Evolutionary conservation across 1,140 invertebrate species (phyloP).

Genomic region (Platyura marginata): DNA sequence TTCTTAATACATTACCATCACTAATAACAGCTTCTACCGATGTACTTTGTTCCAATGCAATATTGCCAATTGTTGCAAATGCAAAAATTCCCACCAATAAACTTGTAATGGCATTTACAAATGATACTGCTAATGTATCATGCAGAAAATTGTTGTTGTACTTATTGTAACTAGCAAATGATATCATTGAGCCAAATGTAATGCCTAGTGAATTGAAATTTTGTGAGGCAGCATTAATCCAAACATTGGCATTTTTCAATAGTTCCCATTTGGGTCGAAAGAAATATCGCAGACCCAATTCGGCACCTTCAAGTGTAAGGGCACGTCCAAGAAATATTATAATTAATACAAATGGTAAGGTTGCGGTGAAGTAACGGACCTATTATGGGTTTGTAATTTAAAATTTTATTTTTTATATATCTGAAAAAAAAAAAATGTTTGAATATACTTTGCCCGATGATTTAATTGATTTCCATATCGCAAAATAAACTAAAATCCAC

Average conservation of each 20-base stretch:
- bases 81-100: conserved; percentile 72
- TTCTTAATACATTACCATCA: conserved; percentile 42
- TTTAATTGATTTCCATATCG: conserved; percentile 81
- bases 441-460: conserved; percentile 46
- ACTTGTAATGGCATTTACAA: conserved; percentile 68
- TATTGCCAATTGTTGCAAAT: conserved; percentile 74
- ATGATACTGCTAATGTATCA: conserved; percentile 63
- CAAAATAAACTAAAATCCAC: conserved; percentile 84
- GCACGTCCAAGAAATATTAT: conserved; percentile 61
- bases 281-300: conserved; percentile 61
- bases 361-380: conserved; percentile 73
- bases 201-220: conserved; percentile 87
- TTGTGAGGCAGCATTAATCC: conserved; percentile 82
- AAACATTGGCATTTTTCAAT: conserved; percentile 65
- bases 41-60: conserved; percentile 59
- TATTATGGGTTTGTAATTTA: no score
- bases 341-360: conserved; percentile 65
- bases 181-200: conserved; percentile 82
- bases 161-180: conserved; percentile 87
- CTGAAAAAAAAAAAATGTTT: no score
- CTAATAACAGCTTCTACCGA: conserved; percentile 62
- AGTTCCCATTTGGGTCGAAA: conserved; percentile 75
- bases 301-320: conserved; percentile 62
- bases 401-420: no score
- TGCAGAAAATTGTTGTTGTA: conserved; percentile 79